Evolutionary conservation across 2,797 vertebrate species (phyloP), one percentile per base, ranked within the genome.

Genomic region (Enteromius trimaculatus): DNA sequence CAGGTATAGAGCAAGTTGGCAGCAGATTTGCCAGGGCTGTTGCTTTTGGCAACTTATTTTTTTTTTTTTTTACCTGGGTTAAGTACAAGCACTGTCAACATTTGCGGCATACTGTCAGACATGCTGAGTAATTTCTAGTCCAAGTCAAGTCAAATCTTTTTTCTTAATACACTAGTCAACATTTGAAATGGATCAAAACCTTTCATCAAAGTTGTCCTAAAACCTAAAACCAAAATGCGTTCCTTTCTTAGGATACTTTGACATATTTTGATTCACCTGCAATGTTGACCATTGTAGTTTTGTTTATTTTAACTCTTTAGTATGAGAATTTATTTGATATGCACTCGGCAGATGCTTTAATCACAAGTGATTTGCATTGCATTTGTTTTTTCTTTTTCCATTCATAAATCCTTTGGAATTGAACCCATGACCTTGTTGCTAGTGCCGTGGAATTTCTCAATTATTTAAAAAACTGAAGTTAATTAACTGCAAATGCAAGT

Each of bases 1-100:
- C 98, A 95, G 98, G 98, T 99, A 89, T 13, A 75, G 49, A 65
- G 7, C 17, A 0, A 34, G 11, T n/a, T 44, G 34, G 23, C 53
- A 29, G 19, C 19, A 55, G 29, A 53, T 68, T 79, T 55, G 19
- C 29, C 68, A 42, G 26, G 44, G 26, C 19, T 47, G 19, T 49
- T 23, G 71, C 31, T 55, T 8, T 53, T 74, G 47, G 47, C 17
- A 34, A 60, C 11, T 58, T n/a, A n/a, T 23, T 47, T 0, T 23
- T 66, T 77, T 0, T 77, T 34, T 4, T 3, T 58, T 55, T 69
- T 47, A 23, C 11, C 21, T 1, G 29, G 49, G 29, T 17, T 66
- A 37, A 29, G 31, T 49, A 4, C 70, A 14, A 74, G 29, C 29
- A 4, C 19, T 55, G 49, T 74, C 19, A 16, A 34, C 6, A 16